Conservation (phyloP, 2,113 vertebrate species). For the Toxotes chatareus region DNA sequence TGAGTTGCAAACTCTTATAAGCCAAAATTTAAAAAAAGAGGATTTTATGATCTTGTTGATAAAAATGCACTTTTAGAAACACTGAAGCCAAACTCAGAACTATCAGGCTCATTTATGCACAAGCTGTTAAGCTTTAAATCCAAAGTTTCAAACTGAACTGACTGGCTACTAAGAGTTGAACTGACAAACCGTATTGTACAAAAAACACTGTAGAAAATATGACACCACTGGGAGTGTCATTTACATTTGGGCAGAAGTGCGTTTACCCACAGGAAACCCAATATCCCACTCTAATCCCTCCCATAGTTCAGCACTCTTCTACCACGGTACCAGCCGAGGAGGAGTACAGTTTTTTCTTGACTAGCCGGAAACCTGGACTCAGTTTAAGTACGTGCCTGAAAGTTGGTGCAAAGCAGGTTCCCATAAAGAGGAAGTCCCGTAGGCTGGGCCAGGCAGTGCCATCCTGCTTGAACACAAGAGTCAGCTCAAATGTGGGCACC, state of each 20-base stretch:
- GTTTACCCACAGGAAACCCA: conserved; percentile 46
- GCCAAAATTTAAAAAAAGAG: conserved; percentile 1
- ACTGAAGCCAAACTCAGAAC: conserved; percentile 41
- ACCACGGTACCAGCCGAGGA: conserved; percentile 87
- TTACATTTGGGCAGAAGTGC: conserved; percentile 75
- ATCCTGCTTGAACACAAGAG: conserved; percentile 91
- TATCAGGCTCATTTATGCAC: conserved; percentile 14
- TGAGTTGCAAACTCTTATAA: conserved; percentile 27
- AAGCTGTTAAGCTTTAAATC: conserved; percentile 27
- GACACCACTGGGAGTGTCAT: conserved; percentile 56
- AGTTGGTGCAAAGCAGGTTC: conserved; percentile 84
- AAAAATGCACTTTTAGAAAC: conserved; percentile 31
- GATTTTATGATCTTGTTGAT: conserved; percentile 35
- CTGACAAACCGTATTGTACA: conserved; percentile 51
- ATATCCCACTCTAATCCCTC: conserved; percentile 12
- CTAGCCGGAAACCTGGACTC: conserved; percentile 88
- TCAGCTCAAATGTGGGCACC: conserved; percentile 91
- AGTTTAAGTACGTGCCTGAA: conserved; percentile 86
- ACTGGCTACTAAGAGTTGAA: conserved; percentile 43
- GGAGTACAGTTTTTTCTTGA: conserved; percentile 90
- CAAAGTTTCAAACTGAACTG: conserved; percentile 20
- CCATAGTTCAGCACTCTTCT: conserved; percentile 85
- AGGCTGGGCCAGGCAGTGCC: conserved; percentile 87
- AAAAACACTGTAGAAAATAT: conserved; percentile 72
- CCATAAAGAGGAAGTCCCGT: conserved; percentile 86